These are phyloP conservation scores for Dolichoris vasculosae DNA, from an alignment of 1,140 invertebrate species.

Conservation along the genomic window DNA sequence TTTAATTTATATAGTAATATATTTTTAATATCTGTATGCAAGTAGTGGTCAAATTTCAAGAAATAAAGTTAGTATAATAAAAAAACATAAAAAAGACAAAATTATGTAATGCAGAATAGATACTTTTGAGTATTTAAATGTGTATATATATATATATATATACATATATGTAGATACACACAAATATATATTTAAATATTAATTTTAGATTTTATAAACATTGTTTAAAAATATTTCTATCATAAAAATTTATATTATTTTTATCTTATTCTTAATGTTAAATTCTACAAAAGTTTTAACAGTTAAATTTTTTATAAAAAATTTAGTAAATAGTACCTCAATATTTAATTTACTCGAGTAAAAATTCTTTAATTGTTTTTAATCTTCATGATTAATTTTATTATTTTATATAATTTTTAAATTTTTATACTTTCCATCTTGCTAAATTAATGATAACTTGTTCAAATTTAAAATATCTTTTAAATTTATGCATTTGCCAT, in stretches of 20 bases:
- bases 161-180: not conserved
- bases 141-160: not conserved
- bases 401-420: not conserved
- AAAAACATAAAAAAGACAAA: conserved; percentile 20
- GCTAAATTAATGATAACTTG: no score
- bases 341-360: no score
- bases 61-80: conserved; percentile 32
- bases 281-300: no score
- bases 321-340: no score
- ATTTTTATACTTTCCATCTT: no score
- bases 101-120: conserved; percentile 25
- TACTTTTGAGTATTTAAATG: not conserved
- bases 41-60: conserved; percentile 23
- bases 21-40: not conserved
- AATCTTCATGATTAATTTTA: not conserved
- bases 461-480: no score
- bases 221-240: no score
- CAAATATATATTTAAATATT: not conserved
- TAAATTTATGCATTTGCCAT: no score
- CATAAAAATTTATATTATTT: no score
- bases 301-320: no score
- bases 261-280: no score
- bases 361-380: not conserved
- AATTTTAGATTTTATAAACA: not conserved
- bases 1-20: not conserved